Conservation (phyloP, 1,140 invertebrate genomes). For the Drosophila pseudoobscura region DNA sequence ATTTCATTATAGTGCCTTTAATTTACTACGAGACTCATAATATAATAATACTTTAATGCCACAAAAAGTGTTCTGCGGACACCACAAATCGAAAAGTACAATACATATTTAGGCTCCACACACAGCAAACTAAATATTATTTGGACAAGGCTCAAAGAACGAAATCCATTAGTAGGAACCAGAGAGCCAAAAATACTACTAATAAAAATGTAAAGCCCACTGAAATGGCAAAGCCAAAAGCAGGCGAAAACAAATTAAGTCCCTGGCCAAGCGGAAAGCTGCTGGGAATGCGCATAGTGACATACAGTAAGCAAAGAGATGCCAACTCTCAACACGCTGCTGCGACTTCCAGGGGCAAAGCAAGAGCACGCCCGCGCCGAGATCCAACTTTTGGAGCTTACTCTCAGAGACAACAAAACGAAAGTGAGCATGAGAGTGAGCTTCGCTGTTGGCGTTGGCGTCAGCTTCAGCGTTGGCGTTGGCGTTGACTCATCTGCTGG, state of each 20-base stretch:
- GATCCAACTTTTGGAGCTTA: constrained; percentile 24
- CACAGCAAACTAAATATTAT: not conserved
- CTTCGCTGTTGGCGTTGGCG: constrained; percentile 9
- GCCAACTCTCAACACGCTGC: constrained; percentile 8
- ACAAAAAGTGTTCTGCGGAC: too few relatives aligned
- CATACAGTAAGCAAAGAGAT: constrained; percentile 11
- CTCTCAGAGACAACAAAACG: constrained; percentile 36
- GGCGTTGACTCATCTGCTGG: constrained; percentile 39
- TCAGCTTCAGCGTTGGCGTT: constrained; percentile 15
- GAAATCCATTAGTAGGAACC: constrained; percentile 55
- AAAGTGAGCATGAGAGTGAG: constrained; percentile 57
- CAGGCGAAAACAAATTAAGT: constrained; percentile 39
- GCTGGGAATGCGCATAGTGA: constrained; percentile 8
- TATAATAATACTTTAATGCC: too few relatives aligned
- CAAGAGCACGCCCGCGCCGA: constrained; percentile 40
- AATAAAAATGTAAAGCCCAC: constrained; percentile 47
- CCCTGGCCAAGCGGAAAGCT: constrained; percentile 33
- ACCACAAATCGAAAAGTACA: not conserved
- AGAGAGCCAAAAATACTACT: constrained; percentile 25
- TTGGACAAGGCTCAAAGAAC: not conserved
- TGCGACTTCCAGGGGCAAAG: constrained; percentile 17
- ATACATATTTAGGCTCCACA: too few relatives aligned
- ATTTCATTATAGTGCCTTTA: not conserved
- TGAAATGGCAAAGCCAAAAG: constrained; percentile 31
- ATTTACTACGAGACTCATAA: too few relatives aligned